phyloP scores from a whole-genome alignment of 2,113 vertebrate genomes.

The Paramormyrops kingsleyae region DNA sequence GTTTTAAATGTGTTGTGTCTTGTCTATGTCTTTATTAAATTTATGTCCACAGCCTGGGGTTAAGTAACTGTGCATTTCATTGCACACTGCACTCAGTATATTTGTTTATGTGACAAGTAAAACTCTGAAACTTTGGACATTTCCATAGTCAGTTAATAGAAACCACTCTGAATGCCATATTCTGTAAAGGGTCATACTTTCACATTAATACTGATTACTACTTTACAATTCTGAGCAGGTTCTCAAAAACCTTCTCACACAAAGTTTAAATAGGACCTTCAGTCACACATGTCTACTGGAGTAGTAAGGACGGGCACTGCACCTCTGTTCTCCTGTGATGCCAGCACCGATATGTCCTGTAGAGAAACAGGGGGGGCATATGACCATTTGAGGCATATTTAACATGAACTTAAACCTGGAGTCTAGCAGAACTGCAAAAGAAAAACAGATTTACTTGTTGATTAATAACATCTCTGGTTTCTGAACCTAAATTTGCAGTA shows the following conservation, averaged over 20 bases:
- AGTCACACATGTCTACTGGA: neutral
- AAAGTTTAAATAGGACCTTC: neutral
- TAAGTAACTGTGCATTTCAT: neutral
- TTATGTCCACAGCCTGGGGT: neutral
- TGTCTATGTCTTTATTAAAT: neutral
- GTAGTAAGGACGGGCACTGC: constrained; percentile 26
- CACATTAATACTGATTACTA: neutral
- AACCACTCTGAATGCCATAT: neutral
- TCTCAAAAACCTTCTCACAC: neutral
- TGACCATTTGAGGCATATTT: neutral
- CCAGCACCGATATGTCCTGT: constrained; percentile 79
- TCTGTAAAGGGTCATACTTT: neutral
- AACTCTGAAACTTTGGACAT: neutral
- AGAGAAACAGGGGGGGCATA: constrained; percentile 25
- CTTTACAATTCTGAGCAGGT: neutral
- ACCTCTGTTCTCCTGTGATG: constrained; percentile 84
- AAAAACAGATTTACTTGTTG: neutral
- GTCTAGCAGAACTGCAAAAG: neutral
- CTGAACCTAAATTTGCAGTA: neutral
- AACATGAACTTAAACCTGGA: neutral
- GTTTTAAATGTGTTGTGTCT: neutral
- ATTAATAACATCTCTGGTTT: neutral
- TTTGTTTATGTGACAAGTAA: neutral
- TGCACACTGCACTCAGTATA: neutral
- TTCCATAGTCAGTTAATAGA: neutral